phyloP scores from a whole-genome alignment of 2,113 vertebrate genomes.

The Chloebia gouldiae region DNA sequence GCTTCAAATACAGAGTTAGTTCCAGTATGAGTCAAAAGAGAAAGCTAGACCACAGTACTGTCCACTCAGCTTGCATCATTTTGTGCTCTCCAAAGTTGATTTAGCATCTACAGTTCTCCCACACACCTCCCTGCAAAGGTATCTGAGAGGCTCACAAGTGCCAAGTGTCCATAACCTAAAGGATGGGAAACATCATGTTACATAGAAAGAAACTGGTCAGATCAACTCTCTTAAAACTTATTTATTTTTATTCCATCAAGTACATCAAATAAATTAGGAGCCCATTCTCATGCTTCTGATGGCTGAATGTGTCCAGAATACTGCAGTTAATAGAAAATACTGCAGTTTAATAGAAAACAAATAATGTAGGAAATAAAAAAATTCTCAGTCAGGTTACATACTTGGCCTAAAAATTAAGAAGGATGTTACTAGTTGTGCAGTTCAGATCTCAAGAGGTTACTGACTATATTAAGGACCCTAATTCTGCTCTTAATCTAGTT shows the following conservation, averaged over 20 bases:
- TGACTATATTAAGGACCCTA: background rate
- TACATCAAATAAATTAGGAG: background rate
- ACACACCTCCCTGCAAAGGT: background rate
- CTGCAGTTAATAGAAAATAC: background rate
- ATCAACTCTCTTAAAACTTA: background rate
- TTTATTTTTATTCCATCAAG: background rate
- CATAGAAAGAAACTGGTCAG: background rate
- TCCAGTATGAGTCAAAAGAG: background rate
- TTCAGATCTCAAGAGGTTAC: background rate
- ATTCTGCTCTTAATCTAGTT: background rate
- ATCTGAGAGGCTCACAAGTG: background rate
- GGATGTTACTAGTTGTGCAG: background rate
- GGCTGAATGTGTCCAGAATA: background rate
- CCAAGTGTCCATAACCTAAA: background rate
- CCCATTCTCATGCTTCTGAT: background rate
- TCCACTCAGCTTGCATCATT: background rate
- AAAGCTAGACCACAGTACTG: background rate
- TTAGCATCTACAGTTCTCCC: background rate
- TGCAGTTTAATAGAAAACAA: background rate
- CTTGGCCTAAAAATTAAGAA: background rate
- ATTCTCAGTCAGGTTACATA: background rate
- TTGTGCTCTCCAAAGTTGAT: background rate
- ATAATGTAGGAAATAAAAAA: background rate
- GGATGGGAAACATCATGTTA: background rate
- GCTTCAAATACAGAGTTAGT: background rate